A percentile compares a stretch with the other conserved stretches of the same genome.
These are phyloP conservation scores for Leucophenga montana DNA, from an alignment of 2,888 invertebrate genomes.

Conservation along the genomic window DNA sequence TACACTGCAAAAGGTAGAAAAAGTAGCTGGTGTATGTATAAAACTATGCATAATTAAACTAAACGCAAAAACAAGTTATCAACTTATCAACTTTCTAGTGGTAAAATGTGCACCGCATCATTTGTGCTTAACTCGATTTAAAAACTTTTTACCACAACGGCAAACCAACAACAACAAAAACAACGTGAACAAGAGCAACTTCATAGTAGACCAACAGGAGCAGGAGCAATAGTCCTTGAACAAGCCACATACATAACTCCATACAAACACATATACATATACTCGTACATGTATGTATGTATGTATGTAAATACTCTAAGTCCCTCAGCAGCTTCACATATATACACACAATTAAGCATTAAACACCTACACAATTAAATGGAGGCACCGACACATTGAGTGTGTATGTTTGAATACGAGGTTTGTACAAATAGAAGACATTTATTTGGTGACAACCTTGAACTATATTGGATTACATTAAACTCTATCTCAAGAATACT, in stretches of 20 bases:
- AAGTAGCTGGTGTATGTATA: too few relatives aligned
- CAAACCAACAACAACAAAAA: slow-evolving; percentile 17
- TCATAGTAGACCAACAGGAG: neutral
- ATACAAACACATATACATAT: slow-evolving; percentile 44
- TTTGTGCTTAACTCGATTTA: slow-evolving; percentile 65
- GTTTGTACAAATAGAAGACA: too few relatives aligned
- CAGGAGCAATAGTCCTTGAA: slow-evolving; percentile 33
- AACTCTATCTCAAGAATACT: too few relatives aligned
- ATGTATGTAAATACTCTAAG: slow-evolving; percentile 43
- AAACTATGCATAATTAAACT: slow-evolving; percentile 26
- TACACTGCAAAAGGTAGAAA: slow-evolving; percentile 5
- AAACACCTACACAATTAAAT: slow-evolving; percentile 28
- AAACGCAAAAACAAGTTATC: slow-evolving; percentile 55
- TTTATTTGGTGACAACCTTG: neutral
- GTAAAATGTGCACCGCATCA: slow-evolving; percentile 50
- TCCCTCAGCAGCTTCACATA: slow-evolving; percentile 48
- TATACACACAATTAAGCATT: slow-evolving; percentile 58
- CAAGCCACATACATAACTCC: slow-evolving; percentile 41
- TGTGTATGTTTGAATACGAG: neutral
- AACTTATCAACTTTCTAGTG: slow-evolving; percentile 56
- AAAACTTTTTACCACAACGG: slow-evolving; percentile 58
- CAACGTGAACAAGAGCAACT: slow-evolving; percentile 15
- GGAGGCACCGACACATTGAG: slow-evolving; percentile 30
- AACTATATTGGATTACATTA: too few relatives aligned
- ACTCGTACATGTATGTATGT: slow-evolving; percentile 47